Conservation (phyloP, 2,888 invertebrate genomes). For the Eremobia ochroleuca region DNA sequence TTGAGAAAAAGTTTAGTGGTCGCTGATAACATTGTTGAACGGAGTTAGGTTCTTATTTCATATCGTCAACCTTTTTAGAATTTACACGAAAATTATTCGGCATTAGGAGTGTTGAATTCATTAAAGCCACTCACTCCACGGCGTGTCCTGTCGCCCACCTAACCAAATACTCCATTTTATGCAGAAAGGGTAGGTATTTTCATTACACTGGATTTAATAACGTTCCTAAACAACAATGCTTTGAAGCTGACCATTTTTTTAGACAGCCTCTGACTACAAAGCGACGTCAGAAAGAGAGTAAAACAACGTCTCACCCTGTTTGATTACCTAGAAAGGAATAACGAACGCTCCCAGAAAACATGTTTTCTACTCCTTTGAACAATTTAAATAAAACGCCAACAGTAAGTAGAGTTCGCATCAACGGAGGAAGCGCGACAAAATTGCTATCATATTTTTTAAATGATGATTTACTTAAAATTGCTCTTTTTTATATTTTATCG, state of each 20-base stretch:
- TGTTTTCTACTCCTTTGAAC: slow-evolving; percentile 64
- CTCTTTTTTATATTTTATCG: slow-evolving; percentile 48
- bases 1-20: slow-evolving; percentile 17
- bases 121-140: slow-evolving; percentile 40
- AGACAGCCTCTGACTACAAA: slow-evolving; percentile 45
- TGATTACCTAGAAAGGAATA: slow-evolving; percentile 62
- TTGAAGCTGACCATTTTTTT: slow-evolving; percentile 64
- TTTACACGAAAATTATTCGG: slow-evolving; percentile 28
- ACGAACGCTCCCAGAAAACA: slow-evolving; percentile 54
- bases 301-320: slow-evolving; percentile 40
- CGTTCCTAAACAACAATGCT: slow-evolving; percentile 61
- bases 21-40: slow-evolving; percentile 7
- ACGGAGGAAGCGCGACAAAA: slow-evolving; percentile 47
- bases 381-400: slow-evolving; percentile 59
- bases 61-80: slow-evolving; percentile 28
- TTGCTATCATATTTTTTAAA: slow-evolving; percentile 57
- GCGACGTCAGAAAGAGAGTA: slow-evolving; percentile 42
- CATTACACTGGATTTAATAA: slow-evolving; percentile 67
- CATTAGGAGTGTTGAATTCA: slow-evolving; percentile 30
- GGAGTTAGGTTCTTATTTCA: slow-evolving; percentile 22
- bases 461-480: slow-evolving; percentile 55
- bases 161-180: slow-evolving; percentile 59
- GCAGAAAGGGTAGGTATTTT: slow-evolving; percentile 65
- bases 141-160: slow-evolving; percentile 38
- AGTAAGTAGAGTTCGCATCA: slow-evolving; percentile 43